Evolutionary conservation across 2,113 vertebrate species (phyloP).

Genomic region (Bucco capensis): DNA sequence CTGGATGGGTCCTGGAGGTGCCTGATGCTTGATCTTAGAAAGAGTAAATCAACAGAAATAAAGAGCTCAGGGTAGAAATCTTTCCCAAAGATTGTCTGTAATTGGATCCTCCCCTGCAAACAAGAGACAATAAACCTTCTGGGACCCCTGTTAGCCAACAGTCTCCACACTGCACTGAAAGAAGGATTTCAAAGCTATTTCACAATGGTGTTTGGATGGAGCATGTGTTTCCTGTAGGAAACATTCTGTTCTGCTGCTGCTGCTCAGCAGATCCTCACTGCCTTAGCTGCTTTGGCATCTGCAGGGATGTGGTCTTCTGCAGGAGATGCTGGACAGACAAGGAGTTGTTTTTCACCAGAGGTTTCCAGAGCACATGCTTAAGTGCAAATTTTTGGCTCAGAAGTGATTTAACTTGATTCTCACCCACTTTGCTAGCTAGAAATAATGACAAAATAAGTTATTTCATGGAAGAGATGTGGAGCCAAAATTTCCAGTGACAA

Average conservation of each 20-base stretch:
- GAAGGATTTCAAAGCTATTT: constrained; percentile 71
- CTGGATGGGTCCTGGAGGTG: constrained; percentile 48
- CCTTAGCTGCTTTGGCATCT: constrained; percentile 13
- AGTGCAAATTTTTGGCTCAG: not conserved
- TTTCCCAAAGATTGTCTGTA: constrained; percentile 60
- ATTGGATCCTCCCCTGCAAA: constrained; percentile 63
- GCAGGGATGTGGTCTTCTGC: not conserved
- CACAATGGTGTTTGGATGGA: constrained; percentile 66
- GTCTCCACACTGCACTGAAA: constrained; percentile 61
- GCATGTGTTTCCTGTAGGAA: constrained; percentile 75
- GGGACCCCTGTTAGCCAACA: constrained; percentile 60
- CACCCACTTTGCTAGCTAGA: not conserved
- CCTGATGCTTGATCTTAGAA: constrained; percentile 39
- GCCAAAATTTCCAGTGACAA: not conserved
- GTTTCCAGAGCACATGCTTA: not conserved
- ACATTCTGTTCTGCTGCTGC: constrained; percentile 72
- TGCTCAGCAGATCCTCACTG: constrained; percentile 14
- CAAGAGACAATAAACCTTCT: constrained; percentile 61
- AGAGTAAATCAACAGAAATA: constrained; percentile 25
- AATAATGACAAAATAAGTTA: not conserved
- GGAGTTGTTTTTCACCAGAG: not conserved
- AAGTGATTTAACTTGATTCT: not conserved
- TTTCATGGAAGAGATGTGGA: not conserved
- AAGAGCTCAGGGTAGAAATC: constrained; percentile 40
- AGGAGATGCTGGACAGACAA: constrained; percentile 12